Evolutionary conservation across 2,797 vertebrate genomes (phyloP), one percentile per base, ranked within the genome.

Genomic region (Onychomys leucogaster): DNA sequence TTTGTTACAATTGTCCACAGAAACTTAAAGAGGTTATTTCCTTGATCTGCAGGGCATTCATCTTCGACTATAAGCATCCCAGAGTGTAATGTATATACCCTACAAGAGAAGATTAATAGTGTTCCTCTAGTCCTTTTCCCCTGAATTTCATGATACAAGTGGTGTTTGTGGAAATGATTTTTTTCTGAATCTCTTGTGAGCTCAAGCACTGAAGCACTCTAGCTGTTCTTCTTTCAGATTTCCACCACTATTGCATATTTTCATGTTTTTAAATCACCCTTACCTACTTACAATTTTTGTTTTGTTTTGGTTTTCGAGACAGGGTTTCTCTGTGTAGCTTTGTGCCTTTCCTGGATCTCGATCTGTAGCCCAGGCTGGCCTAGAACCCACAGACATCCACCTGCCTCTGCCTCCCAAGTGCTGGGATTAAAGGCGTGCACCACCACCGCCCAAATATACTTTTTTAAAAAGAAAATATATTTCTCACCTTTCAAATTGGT

Each of bases 21-120:
- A 97, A 98, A 95, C 96, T 94, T 97, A 97, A 96, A 98, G 95
- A 97, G 96, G 97, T 97, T 97, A 97, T 98, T 98, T 98, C 83
- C 96, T 97, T 95, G 95, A 96, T 98, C 98, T 97, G 83, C 95
- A 80, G 95, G 97, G 95, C 97, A 97, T 98, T 98, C 97, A 89
- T 96, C 97, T 97, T 80, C 92, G 61, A 78, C 95, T 59, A 34
- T 97, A 97, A 97, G 96, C 94, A 95, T 90, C 96, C 91, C 94
- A 96, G 93, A 85, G 98, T 96, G 97, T 92, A 96, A 97, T 91
- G 94, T 96, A 96, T 97, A 97, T 91, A 90, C 76, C 92, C 88
- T 76, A 97, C 95, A 97, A 94, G 57, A 96, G 97, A 95, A 97
- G 97, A 98, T 98, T 96, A 90, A 98, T 98, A 94, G 87, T 91